Evolutionary conservation across 1,140 invertebrate genomes (phyloP).

Genomic region (Saccostrea glomerata): DNA sequence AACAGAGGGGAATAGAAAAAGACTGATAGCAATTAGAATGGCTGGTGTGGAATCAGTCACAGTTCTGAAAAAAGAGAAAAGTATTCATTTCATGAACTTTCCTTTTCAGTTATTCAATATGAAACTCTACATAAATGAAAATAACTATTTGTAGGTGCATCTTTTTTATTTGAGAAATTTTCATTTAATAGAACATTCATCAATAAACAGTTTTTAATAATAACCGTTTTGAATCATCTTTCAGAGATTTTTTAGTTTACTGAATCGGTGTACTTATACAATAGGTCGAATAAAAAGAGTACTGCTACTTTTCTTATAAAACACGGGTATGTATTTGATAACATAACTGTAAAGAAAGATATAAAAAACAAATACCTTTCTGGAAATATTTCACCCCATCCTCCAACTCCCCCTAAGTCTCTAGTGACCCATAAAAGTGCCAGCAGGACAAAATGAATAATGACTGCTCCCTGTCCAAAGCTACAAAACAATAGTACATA

Average conservation of each 20-base stretch:
- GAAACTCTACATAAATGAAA: too few relatives aligned
- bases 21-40: conserved; percentile 66
- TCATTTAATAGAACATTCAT: too few relatives aligned
- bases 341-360: background rate
- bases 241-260: too few relatives aligned
- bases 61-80: conserved; percentile 69
- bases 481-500: conserved; percentile 64
- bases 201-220: too few relatives aligned
- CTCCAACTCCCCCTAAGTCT: conserved; percentile 89
- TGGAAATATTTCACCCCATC: conserved; percentile 83
- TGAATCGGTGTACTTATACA: too few relatives aligned
- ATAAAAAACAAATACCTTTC: conserved; percentile 55
- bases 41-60: conserved; percentile 77
- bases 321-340: too few relatives aligned
- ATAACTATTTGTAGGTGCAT: too few relatives aligned
- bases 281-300: too few relatives aligned
- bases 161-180: too few relatives aligned
- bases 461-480: conserved; percentile 87
- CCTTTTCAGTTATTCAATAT: too few relatives aligned
- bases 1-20: conserved; percentile 72
- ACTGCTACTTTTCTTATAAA: too few relatives aligned
- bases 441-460: conserved; percentile 87
- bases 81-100: background rate
- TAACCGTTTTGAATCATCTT: too few relatives aligned
- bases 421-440: conserved; percentile 94